These are phyloP conservation scores for Toxonevra muliebris DNA, from an alignment of 2,888 invertebrate genomes.

Conservation along the genomic window DNA sequence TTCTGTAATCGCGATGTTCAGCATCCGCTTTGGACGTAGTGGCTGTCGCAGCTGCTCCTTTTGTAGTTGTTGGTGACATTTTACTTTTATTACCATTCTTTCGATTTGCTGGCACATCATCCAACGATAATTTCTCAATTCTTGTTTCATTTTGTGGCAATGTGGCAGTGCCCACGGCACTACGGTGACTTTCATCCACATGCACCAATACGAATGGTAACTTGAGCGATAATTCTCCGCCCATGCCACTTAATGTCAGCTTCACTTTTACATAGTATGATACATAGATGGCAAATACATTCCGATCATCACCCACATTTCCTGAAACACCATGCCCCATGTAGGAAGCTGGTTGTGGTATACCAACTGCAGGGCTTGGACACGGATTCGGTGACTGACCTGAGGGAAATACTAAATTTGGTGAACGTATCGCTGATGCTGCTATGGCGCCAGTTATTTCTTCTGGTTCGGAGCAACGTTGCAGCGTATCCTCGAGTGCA, in stretches of 20 bases:
- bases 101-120: conserved; percentile 53
- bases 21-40: background rate
- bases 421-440: conserved; percentile 70
- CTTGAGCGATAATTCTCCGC: conserved; percentile 81
- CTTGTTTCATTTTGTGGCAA: conserved; percentile 32
- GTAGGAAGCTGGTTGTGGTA: conserved; percentile 37
- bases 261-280: conserved; percentile 92
- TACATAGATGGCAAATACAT: conserved; percentile 90
- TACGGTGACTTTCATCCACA: conserved; percentile 54
- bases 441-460: conserved; percentile 64
- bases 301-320: conserved; percentile 70
- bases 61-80: background rate
- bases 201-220: conserved; percentile 84
- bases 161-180: background rate
- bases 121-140: conserved; percentile 48
- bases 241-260: conserved; percentile 81
- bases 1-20: background rate
- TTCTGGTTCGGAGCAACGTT: conserved; percentile 73
- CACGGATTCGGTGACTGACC: conserved; percentile 50
- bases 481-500: conserved; percentile 85
- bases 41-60: background rate
- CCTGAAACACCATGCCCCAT: conserved; percentile 66
- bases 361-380: conserved; percentile 47
- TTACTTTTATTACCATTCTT: conserved; percentile 41
- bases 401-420: conserved; percentile 47